These are phyloP conservation scores for Oncorhynchus nerka DNA, from an alignment of 2,113 vertebrate genomes.

Conservation along the genomic window DNA sequence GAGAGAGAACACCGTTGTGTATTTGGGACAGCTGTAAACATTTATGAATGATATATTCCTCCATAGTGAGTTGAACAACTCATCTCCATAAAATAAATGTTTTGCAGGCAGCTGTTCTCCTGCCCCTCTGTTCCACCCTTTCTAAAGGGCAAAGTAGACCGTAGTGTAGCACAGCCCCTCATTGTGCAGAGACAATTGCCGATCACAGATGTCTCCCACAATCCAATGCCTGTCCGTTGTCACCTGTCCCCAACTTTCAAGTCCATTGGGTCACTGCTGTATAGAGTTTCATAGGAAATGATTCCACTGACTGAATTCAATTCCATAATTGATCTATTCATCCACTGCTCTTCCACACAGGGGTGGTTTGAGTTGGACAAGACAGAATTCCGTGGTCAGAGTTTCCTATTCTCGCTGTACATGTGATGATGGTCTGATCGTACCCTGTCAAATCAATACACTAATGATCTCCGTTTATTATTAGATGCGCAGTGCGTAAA, in stretches of 20 bases:
- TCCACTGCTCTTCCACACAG: neutral
- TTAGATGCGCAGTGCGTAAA: no score
- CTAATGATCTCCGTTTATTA: neutral
- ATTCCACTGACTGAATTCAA: neutral
- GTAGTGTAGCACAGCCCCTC: neutral
- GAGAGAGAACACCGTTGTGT: no score
- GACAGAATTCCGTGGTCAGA: neutral
- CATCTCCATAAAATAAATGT: neutral
- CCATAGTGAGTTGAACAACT: neutral
- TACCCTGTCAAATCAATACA: neutral
- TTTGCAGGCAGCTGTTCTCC: neutral
- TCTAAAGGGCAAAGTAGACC: neutral
- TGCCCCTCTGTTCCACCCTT: neutral
- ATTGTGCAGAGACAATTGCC: conserved; percentile 1
- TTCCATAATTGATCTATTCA: neutral
- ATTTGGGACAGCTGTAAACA: neutral
- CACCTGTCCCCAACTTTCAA: neutral
- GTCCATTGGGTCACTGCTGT: neutral
- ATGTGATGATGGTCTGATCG: neutral
- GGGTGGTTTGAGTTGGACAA: neutral
- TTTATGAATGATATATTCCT: neutral
- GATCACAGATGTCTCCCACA: neutral
- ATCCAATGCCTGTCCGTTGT: neutral
- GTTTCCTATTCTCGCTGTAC: neutral
- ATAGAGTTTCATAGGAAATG: neutral